Percentiles rank a stretch among this genome's conserved stretches.
These are phyloP conservation scores for Grantiella picta DNA, from an alignment of 2,113 vertebrate species.

Conservation along the genomic window DNA sequence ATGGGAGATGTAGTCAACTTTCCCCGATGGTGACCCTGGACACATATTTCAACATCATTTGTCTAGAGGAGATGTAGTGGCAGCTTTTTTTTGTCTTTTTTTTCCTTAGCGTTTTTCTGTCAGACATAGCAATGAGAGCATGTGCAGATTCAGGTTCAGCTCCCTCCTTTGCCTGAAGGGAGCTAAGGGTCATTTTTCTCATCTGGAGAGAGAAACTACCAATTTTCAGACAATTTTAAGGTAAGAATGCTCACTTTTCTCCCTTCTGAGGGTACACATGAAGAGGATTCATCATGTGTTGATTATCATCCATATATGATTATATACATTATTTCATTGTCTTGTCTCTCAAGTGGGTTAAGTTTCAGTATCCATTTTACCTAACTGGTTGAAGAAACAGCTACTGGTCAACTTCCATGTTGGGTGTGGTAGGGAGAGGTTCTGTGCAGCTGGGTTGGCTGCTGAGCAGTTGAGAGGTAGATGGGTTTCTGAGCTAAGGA, in stretches of 20 bases:
- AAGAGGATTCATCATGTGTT: neutral
- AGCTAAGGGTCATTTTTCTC: neutral
- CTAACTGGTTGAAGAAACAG: neutral
- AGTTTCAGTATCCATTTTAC: neutral
- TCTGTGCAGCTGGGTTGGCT: neutral
- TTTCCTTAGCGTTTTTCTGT: neutral
- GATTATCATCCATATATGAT: neutral
- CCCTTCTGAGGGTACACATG: neutral
- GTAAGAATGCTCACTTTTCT: neutral
- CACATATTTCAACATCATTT: neutral
- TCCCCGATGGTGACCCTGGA: neutral
- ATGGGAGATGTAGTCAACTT: neutral
- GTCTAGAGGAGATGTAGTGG: neutral
- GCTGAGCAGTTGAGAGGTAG: accelerated
- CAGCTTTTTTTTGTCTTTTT: accelerated
- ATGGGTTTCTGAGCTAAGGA: neutral
- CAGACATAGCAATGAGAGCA: neutral
- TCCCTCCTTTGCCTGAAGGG: neutral
- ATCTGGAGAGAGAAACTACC: neutral
- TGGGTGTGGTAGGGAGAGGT: neutral
- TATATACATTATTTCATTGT: neutral
- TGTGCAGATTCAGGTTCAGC: neutral
- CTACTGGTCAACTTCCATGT: neutral
- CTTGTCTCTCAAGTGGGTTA: neutral
- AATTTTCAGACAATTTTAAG: neutral